Conservation (phyloP, 2,888 invertebrate genomes). For the Lottia gigantea region DNA sequence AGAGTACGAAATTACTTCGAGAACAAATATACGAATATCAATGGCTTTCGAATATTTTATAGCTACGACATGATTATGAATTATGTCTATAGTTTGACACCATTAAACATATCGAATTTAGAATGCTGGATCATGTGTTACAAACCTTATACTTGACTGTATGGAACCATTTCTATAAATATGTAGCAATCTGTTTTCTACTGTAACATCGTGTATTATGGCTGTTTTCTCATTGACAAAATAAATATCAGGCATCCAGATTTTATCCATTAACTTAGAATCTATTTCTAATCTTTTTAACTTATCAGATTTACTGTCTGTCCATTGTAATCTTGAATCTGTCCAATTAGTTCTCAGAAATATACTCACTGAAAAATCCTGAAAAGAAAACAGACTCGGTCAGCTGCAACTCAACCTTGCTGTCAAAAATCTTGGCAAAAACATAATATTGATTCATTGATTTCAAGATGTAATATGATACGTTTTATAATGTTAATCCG, state of each 20-base stretch:
- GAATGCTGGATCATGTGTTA: too few species aligned
- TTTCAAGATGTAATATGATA: too few species aligned
- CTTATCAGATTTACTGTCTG: slow-evolving; percentile 6
- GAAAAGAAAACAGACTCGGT: background rate
- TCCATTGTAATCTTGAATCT: slow-evolving; percentile 25
- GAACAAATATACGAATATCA: too few species aligned
- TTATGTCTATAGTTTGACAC: too few species aligned
- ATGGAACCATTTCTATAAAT: slow-evolving; percentile 29
- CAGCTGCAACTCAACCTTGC: too few species aligned
- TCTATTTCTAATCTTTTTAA: slow-evolving; percentile 27
- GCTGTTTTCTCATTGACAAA: slow-evolving; percentile 32
- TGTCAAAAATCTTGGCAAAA: too few species aligned
- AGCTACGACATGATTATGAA: too few species aligned
- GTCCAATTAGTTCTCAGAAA: slow-evolving; percentile 28
- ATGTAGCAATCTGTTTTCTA: slow-evolving; percentile 26
- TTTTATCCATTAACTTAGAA: slow-evolving; percentile 26
- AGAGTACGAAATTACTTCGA: too few species aligned
- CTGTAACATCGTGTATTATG: slow-evolving; percentile 29
- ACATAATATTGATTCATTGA: too few species aligned
- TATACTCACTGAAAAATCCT: slow-evolving; percentile 30
- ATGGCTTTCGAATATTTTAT: too few species aligned
- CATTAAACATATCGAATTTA: too few species aligned
- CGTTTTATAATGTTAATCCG: too few species aligned
- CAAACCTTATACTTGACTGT: slow-evolving; percentile 26
- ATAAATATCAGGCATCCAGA: slow-evolving; percentile 32